Evolutionary conservation across 2,113 vertebrate genomes (phyloP).

Genomic region (Patagioenas fasciata): DNA sequence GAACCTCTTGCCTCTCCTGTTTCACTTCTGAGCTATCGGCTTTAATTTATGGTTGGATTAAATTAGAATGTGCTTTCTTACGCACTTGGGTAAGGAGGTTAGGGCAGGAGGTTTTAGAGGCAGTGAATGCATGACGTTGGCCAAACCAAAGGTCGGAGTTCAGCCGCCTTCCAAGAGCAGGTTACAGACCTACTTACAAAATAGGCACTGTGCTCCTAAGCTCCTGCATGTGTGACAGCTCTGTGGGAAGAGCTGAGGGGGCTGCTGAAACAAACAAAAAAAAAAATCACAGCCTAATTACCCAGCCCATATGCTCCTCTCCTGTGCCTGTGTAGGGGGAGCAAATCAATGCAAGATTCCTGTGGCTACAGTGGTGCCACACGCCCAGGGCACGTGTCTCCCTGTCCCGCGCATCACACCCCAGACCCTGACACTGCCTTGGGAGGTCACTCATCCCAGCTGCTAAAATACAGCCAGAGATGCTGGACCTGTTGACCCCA

Average conservation of each 20-base stretch:
- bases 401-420: rapidly evolving
- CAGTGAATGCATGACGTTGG: rapidly evolving
- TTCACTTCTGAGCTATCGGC: not conserved
- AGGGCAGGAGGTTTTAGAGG: not conserved
- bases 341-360: not conserved
- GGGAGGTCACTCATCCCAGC: rapidly evolving
- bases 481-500: rapidly evolving
- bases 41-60: conserved; percentile 20
- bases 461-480: not conserved
- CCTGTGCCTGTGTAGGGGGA: not conserved
- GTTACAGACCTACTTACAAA: not conserved
- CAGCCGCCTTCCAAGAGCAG: not conserved
- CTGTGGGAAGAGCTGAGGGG: conserved; percentile 50
- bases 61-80: not conserved
- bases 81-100: rapidly evolving
- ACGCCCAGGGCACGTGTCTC: rapidly evolving
- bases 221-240: not conserved
- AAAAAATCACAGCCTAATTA: conserved; percentile 29
- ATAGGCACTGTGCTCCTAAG: not conserved
- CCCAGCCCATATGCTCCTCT: conserved; percentile 45
- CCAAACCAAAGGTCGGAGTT: not conserved
- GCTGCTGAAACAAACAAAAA: conserved; percentile 29
- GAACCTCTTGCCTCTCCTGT: conserved; percentile 25
- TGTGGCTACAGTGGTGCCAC: not conserved
- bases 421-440: not conserved